Evolutionary conservation across 2,888 invertebrate genomes (phyloP), one percentile per base, ranked within the genome.

Genomic region (Mythimna albipuncta): DNA sequence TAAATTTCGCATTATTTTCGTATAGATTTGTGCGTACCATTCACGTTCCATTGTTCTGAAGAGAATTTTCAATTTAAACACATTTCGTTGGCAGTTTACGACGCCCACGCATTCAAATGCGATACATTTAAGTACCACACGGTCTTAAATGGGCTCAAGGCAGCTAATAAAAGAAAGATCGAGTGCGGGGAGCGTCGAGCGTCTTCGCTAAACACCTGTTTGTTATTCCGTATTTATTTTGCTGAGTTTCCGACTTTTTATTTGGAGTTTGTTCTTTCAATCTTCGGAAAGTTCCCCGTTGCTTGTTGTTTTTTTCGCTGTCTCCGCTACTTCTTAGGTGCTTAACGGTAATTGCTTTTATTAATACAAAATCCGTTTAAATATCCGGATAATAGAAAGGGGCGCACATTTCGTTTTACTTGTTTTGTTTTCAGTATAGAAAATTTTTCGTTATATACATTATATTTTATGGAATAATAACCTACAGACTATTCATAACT

Each of bases 151-250:
- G 86, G 87, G 87, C 86, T 89, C 84, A 85, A 88, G 78, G 85
- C 85, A 88, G 89, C 86, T 88, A 88, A 90, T 91, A 91, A 91
- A 91, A 88, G 84, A 83, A 85, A 84, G 86, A 87, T 81, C 79
- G 76, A 64, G 75, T 79, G 77, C 62, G 79, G 81, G 79, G 79
- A 80, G 68, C 84, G 83, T 76, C 77, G 84, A 85, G 82, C 76
- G 84, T 84, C 81, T 84, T 85, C 83, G 84, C 81, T 89, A 86
- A 89, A 88, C 88, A 90, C 89, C 89, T 89, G 88, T 85, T 90
- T 89, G 86, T 88, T 89, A 88, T 89, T 89, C 84, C 79, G 81
- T 69, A 82, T 85, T 86, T 81, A 81, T 84, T 82, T 82, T 77
- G 79, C 81, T 66, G 81, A 83, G 75, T 80, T 81, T 64, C 66